Conservation (phyloP, 1,140 invertebrate genomes). For the Scaptomyza hsui region DNA sequence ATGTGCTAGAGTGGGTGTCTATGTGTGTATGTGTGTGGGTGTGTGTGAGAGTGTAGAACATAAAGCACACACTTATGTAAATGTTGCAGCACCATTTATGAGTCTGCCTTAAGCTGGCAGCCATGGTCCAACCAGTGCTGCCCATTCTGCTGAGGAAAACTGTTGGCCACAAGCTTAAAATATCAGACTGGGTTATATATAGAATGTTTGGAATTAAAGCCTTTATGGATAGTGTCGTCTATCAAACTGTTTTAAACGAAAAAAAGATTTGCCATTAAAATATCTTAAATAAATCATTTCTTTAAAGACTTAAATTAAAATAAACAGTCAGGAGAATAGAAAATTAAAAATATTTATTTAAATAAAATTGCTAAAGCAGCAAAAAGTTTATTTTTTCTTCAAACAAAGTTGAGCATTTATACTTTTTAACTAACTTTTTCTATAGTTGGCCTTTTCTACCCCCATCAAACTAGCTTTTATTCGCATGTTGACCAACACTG, state of each 20-base stretch:
- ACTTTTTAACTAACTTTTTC: not conserved
- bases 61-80: constrained; percentile 76
- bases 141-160: not conserved
- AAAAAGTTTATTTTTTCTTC: not conserved
- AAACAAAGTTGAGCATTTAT: not conserved
- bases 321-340: no score
- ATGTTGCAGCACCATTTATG: constrained; percentile 46
- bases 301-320: no score
- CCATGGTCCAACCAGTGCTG: not conserved
- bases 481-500: not conserved
- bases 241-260: no score
- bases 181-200: not conserved
- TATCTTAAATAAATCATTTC: no score
- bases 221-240: no score
- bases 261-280: no score
- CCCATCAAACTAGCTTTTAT: not conserved
- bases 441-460: no score
- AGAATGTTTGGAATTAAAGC: no score
- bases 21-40: not conserved
- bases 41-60: constrained; percentile 36
- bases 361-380: not conserved
- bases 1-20: no score
- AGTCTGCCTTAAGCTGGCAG: constrained; percentile 1
- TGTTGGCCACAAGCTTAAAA: not conserved
- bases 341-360: no score